Percentiles rank a stretch among this genome's conserved stretches.
Evolutionary conservation across 2,797 vertebrate genomes (phyloP).

Genomic region (Esox masquinongy): DNA sequence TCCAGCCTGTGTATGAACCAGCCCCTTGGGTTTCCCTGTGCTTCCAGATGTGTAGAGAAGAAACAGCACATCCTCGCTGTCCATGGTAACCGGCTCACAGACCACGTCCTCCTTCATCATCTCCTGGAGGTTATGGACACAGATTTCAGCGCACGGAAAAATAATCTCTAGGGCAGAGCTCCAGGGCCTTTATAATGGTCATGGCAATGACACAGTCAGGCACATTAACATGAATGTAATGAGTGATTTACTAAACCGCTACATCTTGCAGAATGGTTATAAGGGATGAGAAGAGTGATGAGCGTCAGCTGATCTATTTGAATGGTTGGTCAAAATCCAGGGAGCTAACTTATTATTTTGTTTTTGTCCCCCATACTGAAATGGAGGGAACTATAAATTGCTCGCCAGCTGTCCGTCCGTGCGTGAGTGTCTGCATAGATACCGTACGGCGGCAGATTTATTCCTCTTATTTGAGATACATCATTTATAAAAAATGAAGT

Average conservation of each 20-base stretch:
- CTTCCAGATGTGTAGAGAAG: constrained; percentile 94
- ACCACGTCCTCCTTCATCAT: constrained; percentile 81
- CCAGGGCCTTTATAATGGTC: not conserved
- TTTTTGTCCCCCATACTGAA: not conserved
- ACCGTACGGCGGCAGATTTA: too few species aligned
- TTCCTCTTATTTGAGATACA: too few species aligned
- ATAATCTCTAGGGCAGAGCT: not conserved
- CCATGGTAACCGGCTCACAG: constrained; percentile 86
- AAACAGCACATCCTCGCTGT: constrained; percentile 90
- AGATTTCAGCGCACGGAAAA: not conserved
- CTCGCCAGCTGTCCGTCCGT: too few species aligned
- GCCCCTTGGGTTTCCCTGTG: constrained; percentile 92
- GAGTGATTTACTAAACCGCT: not conserved
- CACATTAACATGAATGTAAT: not conserved
- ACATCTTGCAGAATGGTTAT: not conserved
- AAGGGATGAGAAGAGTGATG: not conserved
- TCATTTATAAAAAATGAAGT: too few species aligned
- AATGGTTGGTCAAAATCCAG: not conserved
- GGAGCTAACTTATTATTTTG: not conserved
- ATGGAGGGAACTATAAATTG: too few species aligned
- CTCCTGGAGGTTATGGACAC: constrained; percentile 66
- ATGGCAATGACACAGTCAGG: not conserved
- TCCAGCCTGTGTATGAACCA: constrained; percentile 93
- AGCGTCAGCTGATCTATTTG: not conserved
- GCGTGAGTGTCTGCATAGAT: too few species aligned